These are phyloP conservation scores for Danaus chrysippus DNA, from an alignment of 2,888 invertebrate genomes.

Conservation along the genomic window DNA sequence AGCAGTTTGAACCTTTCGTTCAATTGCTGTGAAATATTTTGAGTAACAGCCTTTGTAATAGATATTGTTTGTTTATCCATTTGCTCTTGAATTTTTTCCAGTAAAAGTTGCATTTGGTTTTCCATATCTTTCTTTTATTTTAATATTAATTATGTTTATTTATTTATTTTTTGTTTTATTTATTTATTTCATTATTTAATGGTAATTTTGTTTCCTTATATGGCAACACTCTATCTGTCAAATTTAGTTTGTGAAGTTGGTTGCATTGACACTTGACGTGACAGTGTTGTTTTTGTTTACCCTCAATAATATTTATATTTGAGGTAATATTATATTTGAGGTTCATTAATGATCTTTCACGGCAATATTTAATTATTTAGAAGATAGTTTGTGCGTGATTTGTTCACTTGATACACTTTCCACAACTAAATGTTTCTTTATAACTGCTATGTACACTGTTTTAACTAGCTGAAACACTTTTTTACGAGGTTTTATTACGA, in stretches of 20 bases:
- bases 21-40: conserved; percentile 16
- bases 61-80: conserved; percentile 21
- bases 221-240: conserved; percentile 12
- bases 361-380: conserved; percentile 3
- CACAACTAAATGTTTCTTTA: no score
- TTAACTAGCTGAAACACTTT: no score
- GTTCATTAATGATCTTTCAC: no score
- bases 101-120: conserved; percentile 13
- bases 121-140: conserved; percentile 14
- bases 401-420: not conserved
- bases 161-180: no score
- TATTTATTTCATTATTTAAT: not conserved
- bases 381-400: conserved; percentile 3
- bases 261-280: not conserved
- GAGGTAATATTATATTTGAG: conserved; percentile 9
- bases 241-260: conserved; percentile 6
- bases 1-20: conserved; percentile 16
- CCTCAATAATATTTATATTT: conserved; percentile 7
- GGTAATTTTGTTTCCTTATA: conserved; percentile 8
- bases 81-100: conserved; percentile 26
- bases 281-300: conserved; percentile 1
- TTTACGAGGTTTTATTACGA: no score
- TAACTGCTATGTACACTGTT: no score
- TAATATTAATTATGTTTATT: no score
- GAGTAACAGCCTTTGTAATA: conserved; percentile 18